These are phyloP conservation scores for Trinorchestia longiramus DNA, from an alignment of 1,140 invertebrate genomes.

Conservation along the genomic window DNA sequence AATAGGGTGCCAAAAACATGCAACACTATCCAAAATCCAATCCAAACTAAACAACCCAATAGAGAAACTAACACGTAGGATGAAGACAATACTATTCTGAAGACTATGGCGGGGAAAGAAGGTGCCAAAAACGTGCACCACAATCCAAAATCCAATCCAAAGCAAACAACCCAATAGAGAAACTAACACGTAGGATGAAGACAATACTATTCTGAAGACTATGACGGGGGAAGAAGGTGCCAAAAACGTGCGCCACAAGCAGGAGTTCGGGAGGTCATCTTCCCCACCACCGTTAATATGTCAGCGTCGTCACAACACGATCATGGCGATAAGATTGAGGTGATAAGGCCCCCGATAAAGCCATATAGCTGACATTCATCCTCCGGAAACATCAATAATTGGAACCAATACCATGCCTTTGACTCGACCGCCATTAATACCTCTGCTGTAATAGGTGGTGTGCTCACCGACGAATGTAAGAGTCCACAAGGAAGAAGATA, in stretches of 20 bases:
- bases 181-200: too few relatives aligned
- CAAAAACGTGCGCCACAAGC: neutral
- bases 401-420: neutral
- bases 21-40: too few relatives aligned
- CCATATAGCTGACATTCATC: neutral
- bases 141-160: too few relatives aligned
- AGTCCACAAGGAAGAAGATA: neutral
- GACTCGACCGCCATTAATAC: neutral
- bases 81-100: too few relatives aligned
- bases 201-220: too few relatives aligned
- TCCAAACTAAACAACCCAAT: too few relatives aligned
- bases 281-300: neutral
- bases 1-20: neutral
- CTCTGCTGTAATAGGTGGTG: neutral
- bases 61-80: too few relatives aligned
- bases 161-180: too few relatives aligned
- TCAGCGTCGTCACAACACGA: neutral
- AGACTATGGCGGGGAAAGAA: neutral
- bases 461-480: neutral
- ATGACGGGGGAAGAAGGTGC: neutral
- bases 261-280: neutral
- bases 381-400: slow-evolving; percentile 28
- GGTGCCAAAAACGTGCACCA: neutral
- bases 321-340: neutral
- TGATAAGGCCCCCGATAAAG: neutral